Base-by-base conservation (phyloP, 2,888 invertebrate species). In the Tipula vernalis region DNA sequence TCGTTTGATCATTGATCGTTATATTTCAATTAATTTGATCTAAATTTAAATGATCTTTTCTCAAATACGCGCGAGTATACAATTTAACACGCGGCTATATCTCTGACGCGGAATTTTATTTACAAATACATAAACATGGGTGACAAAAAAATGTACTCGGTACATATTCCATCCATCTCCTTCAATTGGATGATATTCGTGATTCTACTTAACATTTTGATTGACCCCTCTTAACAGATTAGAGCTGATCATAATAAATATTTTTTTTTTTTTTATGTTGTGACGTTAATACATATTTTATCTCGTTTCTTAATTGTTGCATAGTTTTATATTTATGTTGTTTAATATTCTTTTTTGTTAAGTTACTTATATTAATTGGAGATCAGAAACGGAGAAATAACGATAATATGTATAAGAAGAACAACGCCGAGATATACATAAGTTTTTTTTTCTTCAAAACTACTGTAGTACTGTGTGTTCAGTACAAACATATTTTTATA, bases 191-290 rank as follows among this genome's bases (percentile, higher is more conserved):
- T 18, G 85, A 85, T 85, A 91, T 92, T 91, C 92, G 92, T 92
- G 92, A 91, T 92, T 92, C 91, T 91, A 92, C 91, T 92, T 92
- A 92, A 92, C 92, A 91, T 92, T 71, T 71, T 91, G 92, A 91
- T 92, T 92, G 92, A 92, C 92, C 92, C 92, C 89, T 71, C 71
- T 71, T 89, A 90, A 41, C 91, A 91, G 91, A 91, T 91, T 91
- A 91, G 89, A 85, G 85, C 85, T 85, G 42, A 71, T 71, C 71
- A 71, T 71, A 71, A 71, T 71, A 71, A 71, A 71, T 71, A 28
- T 71, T 71, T 71, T 71, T 71, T 71, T 71, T 6, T 71, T 28
- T 71, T 71, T 71, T 71, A 71, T 71, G 71, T 71, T 71, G 28
- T 71, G 71, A 71, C 71, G 71, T 71, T 71, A 71, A 71, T 71